Conservation (phyloP, 2,797 vertebrate genomes). For the Malacoraja senta region DNA sequence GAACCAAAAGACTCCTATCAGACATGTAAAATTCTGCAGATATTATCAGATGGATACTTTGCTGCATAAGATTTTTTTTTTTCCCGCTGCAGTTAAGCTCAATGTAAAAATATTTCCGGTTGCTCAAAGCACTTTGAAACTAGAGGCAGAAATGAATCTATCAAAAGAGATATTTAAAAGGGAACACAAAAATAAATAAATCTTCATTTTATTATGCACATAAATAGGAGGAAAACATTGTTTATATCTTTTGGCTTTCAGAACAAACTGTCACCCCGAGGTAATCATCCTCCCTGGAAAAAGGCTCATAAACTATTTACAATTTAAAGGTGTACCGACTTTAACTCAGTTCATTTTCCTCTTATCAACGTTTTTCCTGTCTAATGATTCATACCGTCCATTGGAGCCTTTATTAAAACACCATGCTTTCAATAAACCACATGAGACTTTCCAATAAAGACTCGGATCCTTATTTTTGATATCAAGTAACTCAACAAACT, state of each 20-base stretch:
- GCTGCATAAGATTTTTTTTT: neutral
- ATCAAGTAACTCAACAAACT: neutral
- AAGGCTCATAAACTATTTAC: conserved; percentile 32
- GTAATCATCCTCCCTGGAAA: conserved; percentile 35
- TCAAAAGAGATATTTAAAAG: conserved; percentile 35
- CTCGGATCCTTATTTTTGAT: conserved; percentile 1
- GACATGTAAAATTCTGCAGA: neutral
- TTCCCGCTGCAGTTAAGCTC: neutral
- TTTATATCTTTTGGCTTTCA: conserved; percentile 37
- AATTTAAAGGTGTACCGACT: conserved; percentile 35
- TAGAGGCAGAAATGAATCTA: conserved; percentile 28
- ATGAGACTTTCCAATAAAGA: neutral
- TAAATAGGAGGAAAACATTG: conserved; percentile 37
- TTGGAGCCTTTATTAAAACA: conserved; percentile 24
- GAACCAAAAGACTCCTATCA: neutral
- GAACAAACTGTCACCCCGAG: conserved; percentile 34
- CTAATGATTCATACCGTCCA: conserved; percentile 5
- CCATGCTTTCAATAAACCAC: conserved; percentile 13
- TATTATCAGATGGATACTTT: neutral
- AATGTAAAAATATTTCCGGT: conserved; percentile 31
- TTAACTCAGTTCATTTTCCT: neutral
- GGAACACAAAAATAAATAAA: conserved; percentile 37
- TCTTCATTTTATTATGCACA: conserved; percentile 28
- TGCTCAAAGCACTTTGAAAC: conserved; percentile 36
- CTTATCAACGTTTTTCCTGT: conserved; percentile 35